Evolutionary conservation across 2,113 vertebrate species (phyloP), one percentile per base, ranked within the genome.

Genomic region (Ammodytes dubius): DNA sequence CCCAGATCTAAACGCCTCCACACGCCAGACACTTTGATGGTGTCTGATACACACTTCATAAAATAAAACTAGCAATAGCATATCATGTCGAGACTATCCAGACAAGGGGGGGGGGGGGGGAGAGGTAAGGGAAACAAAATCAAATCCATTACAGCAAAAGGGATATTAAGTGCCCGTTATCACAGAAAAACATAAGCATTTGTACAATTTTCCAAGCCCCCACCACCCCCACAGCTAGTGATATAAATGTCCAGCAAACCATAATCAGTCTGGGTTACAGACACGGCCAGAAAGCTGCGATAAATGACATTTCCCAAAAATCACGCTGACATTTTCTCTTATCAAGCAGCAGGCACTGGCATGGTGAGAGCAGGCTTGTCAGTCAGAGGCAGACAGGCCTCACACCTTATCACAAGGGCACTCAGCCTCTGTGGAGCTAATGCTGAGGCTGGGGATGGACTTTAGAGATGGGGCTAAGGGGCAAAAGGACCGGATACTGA

Each of bases 261-360:
- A 84, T 92, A 93, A 95, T 93, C 93, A 94, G 88, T 86, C 91
- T 86, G 88, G 83, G 90, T 89, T 94, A 91, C 90, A 92, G 91
- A 93, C 92, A 92, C 59, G 85, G 89, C 87, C 82, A 90, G 85
- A 92, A 87, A 94, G 87, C 90, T 50, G 39, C 89, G 92, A 95
- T 94, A 96, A 96, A 95, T 94, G 92, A 93, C 94, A 94, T 95
- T 95, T 95, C 87, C 88, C 86, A 90, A 94, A 94, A 94, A 95
- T 93, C 92, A 92, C 82, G 88, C 92, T 95, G 95, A 95, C 94
- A 95, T 95, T 94, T 95, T 85, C 94, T 91, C 91, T 95, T 95
- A 96, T 96, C 95, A 83, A 93, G 94, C 91, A 91, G 83, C 91
- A 93, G 93, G 92, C 94, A 94, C 85, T 87, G 93, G 91, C 82